Conservation (phyloP, 2,113 vertebrate genomes). For the Leucosticte australis region DNA sequence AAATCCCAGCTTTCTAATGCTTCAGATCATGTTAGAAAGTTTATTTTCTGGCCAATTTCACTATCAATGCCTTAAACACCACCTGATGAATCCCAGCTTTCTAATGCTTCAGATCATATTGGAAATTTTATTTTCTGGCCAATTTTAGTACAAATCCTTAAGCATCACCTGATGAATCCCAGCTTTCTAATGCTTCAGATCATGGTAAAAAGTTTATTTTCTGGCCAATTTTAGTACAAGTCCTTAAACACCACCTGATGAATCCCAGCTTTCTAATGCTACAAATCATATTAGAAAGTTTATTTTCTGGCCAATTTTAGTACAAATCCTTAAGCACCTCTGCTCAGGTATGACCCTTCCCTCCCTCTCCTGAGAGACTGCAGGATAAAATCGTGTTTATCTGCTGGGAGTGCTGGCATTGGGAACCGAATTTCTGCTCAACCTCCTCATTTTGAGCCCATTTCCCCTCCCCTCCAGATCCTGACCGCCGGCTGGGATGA, state of each 20-base stretch:
- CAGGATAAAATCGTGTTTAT: neutral
- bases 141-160: neutral
- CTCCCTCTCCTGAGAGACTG: neutral
- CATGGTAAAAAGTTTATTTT: neutral
- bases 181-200: neutral
- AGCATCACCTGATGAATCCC: too few species aligned
- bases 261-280: neutral
- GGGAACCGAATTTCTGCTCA: neutral
- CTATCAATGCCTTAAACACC: too few species aligned
- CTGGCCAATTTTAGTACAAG: neutral
- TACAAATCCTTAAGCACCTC: neutral
- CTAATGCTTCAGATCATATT: neutral
- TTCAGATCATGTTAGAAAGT: neutral
- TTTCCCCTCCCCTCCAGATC: slow-evolving; percentile 68
- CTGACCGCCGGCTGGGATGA: slow-evolving; percentile 91
- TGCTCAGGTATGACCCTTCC: neutral
- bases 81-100: neutral
- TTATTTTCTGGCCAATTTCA: neutral
- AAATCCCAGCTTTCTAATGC: neutral
- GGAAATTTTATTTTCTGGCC: too few species aligned
- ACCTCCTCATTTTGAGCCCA: neutral
- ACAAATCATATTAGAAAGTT: too few species aligned
- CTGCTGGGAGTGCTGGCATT: neutral
- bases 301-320: too few species aligned
- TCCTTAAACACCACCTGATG: neutral